Conservation (phyloP, 2,888 invertebrate genomes). For the Drosophila parthenogenetica region DNA sequence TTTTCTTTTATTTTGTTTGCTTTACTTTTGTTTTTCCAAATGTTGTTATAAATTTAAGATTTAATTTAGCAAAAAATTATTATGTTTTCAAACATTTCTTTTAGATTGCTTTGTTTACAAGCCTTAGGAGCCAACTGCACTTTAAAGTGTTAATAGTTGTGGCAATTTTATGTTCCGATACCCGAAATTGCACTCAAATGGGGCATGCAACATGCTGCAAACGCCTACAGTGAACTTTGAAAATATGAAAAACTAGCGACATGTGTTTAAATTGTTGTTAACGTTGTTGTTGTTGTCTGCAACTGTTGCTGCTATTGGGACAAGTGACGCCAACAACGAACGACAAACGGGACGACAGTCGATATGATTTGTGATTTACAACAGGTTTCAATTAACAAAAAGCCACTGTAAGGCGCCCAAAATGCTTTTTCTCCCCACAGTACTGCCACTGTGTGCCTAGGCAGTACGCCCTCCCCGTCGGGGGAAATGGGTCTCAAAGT, state of each 20-base stretch:
- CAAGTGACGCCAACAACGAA: slow-evolving; percentile 43
- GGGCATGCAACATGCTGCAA: slow-evolving; percentile 34
- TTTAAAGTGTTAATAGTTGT: neutral
- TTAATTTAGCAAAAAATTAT: too few relatives aligned
- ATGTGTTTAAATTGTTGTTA: slow-evolving; percentile 49
- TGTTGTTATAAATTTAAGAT: too few relatives aligned
- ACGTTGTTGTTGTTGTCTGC: slow-evolving; percentile 14
- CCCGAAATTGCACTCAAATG: slow-evolving; percentile 35
- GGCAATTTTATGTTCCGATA: slow-evolving; percentile 23
- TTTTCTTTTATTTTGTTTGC: too few relatives aligned
- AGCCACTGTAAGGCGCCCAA: slow-evolving; percentile 35
- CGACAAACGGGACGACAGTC: slow-evolving; percentile 37
- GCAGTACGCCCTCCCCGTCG: neutral
- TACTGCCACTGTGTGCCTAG: neutral
- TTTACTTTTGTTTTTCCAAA: too few relatives aligned
- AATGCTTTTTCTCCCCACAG: slow-evolving; percentile 3
- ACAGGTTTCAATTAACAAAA: slow-evolving; percentile 79
- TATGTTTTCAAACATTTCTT: too few relatives aligned
- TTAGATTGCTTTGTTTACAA: too few relatives aligned
- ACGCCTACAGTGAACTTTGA: slow-evolving; percentile 33
- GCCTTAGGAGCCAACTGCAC: neutral
- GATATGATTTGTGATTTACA: slow-evolving; percentile 80
- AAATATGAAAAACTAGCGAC: slow-evolving; percentile 72
- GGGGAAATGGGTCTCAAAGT: slow-evolving; percentile 7
- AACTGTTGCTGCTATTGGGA: slow-evolving; percentile 45